Conservation (phyloP, 2,113 vertebrate species). For the Phasianus colchicus region DNA sequence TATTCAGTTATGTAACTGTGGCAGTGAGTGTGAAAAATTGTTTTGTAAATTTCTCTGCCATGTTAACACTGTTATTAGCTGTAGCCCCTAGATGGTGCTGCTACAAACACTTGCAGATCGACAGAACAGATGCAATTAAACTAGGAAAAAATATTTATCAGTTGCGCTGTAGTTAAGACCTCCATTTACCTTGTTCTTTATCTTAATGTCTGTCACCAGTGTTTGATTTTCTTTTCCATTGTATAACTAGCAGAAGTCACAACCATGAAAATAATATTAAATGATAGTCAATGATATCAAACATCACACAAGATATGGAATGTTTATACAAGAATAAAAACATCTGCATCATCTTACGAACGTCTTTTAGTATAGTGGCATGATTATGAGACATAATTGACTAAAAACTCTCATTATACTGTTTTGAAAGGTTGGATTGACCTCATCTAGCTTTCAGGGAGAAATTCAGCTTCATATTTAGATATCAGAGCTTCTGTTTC, state of each 20-base stretch:
- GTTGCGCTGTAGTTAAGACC: not conserved
- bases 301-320: not conserved
- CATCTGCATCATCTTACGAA: not conserved
- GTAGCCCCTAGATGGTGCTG: slow-evolving; percentile 60
- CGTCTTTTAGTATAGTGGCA: not conserved
- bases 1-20: not conserved
- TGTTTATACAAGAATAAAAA: not conserved
- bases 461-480: not conserved
- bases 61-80: not conserved
- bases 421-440: not conserved
- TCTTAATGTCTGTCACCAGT: not conserved
- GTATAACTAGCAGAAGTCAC: not conserved
- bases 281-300: not conserved
- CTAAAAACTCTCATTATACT: not conserved
- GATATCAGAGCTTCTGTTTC: not conserved
- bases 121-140: accelerated
- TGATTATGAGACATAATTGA: not conserved
- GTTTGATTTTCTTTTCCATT: not conserved
- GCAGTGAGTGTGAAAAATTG: not conserved
- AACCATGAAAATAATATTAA: not conserved
- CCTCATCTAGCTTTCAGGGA: not conserved
- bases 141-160: not conserved
- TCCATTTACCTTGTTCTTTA: not conserved
- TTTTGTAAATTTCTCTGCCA: not conserved
- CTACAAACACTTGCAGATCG: not conserved